Percentiles rank a stretch among this genome's conserved stretches.
Evolutionary conservation across 2,888 invertebrate species (phyloP).

Genomic region (Thereva unica): DNA sequence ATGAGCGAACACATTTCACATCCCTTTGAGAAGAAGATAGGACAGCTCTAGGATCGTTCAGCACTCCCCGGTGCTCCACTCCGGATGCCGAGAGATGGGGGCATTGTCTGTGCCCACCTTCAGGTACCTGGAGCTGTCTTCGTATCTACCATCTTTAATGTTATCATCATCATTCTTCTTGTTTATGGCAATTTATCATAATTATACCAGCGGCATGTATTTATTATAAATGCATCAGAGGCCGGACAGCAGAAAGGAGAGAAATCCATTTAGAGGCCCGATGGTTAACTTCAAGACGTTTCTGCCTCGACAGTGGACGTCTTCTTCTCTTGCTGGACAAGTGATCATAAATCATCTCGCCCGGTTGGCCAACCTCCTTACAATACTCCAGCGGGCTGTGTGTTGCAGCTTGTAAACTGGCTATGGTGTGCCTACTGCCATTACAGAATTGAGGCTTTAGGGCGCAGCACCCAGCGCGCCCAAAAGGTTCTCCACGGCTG

Average conservation of each 20-base stretch:
- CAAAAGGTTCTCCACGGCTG: slow-evolving; percentile 13
- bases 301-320: slow-evolving; percentile 16
- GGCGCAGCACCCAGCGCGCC: too few species aligned
- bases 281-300: slow-evolving; percentile 21
- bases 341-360: slow-evolving; percentile 34
- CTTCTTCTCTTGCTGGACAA: slow-evolving; percentile 31
- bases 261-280: slow-evolving; percentile 36
- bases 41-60: slow-evolving; percentile 6
- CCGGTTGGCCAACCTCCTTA: slow-evolving; percentile 19
- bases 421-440: background rate
- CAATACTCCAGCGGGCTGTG: slow-evolving; percentile 28
- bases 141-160: slow-evolving; percentile 37
- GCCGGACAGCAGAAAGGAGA: slow-evolving; percentile 15
- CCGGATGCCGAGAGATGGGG: background rate
- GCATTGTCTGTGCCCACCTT: background rate
- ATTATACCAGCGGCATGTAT: slow-evolving; percentile 40
- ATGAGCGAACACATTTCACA: slow-evolving; percentile 24
- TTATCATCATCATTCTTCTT: slow-evolving; percentile 41
- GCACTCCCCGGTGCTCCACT: background rate
- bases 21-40: slow-evolving; percentile 8
- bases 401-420: slow-evolving; percentile 32
- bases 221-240: slow-evolving; percentile 35
- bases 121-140: background rate
- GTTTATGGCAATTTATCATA: slow-evolving; percentile 40
- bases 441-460: too few species aligned